phyloP scores from a whole-genome alignment of 1,140 invertebrate species.

The Drosophila kikkawai region DNA sequence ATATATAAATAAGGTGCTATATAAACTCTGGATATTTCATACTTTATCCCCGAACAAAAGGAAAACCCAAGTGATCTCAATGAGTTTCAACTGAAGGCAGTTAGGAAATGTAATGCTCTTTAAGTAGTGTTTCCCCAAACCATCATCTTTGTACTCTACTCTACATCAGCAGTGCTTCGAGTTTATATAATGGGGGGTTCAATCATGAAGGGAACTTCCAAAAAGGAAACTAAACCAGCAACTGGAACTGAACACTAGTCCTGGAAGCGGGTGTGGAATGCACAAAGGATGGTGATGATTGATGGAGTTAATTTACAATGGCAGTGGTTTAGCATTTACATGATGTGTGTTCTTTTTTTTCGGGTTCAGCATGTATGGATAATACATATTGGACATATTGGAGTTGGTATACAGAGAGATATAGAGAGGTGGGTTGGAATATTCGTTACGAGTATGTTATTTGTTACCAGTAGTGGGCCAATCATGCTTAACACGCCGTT shows the following conservation, averaged over 20 bases:
- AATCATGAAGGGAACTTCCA: conserved; percentile 3
- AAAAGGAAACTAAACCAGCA: conserved; percentile 7
- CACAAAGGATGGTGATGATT: conserved; percentile 36
- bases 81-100: conserved; percentile 4
- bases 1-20: conserved; percentile 1
- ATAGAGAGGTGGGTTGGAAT: conserved; percentile 50
- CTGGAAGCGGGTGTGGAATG: conserved; percentile 11
- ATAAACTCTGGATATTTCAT: neutral
- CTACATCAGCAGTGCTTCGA: conserved; percentile 27
- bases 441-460: conserved; percentile 60
- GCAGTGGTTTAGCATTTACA: conserved; percentile 38
- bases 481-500: conserved; percentile 84
- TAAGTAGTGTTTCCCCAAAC: neutral
- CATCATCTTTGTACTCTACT: conserved; percentile 5
- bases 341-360: conserved; percentile 30
- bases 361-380: conserved; percentile 34
- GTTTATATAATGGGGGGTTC: neutral
- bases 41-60: neutral
- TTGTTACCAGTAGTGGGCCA: conserved; percentile 85
- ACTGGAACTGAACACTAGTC: conserved; percentile 19
- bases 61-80: neutral
- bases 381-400: conserved; percentile 34
- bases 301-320: conserved; percentile 76
- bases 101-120: neutral
- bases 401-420: conserved; percentile 42